Evolutionary conservation across 2,888 invertebrate species (phyloP).

Genomic region (Mycalesis mineus): DNA sequence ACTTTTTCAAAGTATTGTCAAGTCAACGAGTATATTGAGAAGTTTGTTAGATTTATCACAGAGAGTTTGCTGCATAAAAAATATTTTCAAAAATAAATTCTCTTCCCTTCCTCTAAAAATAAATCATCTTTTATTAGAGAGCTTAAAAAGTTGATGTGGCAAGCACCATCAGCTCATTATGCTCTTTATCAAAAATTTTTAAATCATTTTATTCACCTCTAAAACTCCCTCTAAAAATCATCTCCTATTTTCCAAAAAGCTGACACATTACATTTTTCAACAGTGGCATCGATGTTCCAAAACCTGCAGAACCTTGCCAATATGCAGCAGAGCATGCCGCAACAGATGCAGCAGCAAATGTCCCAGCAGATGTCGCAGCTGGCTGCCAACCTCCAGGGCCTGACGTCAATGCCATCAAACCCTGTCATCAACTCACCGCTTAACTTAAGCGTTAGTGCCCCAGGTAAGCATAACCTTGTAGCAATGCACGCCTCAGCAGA

Average conservation of each 20-base stretch:
- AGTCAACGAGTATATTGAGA: no score
- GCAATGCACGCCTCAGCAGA: constrained; percentile 28
- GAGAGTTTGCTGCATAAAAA: no score
- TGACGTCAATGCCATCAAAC: constrained; percentile 85
- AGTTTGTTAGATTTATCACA: no score
- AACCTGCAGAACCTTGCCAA: constrained; percentile 74
- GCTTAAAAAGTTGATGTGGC: no score
- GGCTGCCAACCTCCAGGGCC: constrained; percentile 85
- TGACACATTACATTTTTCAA: constrained; percentile 34
- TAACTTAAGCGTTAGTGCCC: constrained; percentile 87
- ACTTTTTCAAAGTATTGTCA: no score
- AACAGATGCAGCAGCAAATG: constrained; percentile 69
- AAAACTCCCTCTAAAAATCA: no score
- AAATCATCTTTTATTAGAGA: no score
- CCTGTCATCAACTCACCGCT: constrained; percentile 88
- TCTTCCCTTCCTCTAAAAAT: no score
- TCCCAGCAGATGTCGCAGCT: constrained; percentile 75
- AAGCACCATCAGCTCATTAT: no score
- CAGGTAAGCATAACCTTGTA: constrained; percentile 48
- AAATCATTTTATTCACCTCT: no score
- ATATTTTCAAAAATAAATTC: no score
- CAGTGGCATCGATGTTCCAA: constrained; percentile 85
- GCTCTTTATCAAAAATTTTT: no score
- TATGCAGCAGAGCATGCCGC: constrained; percentile 72
- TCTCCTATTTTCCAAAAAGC: background rate